Evolutionary conservation across 1,140 invertebrate species (phyloP), one percentile per base, ranked within the genome.

Genomic region (Anastrepha obliqua): DNA sequence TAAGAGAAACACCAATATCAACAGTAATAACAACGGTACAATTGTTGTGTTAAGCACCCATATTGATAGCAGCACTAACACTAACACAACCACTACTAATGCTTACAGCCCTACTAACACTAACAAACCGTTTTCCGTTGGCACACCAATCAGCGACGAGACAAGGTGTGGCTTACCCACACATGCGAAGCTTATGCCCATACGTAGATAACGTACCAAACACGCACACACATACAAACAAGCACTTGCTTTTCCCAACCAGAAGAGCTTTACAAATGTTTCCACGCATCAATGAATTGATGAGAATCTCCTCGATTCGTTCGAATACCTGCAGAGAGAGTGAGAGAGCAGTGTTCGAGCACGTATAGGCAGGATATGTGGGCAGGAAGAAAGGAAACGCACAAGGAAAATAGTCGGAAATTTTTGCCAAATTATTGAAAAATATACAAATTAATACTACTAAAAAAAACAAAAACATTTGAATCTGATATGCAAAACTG

Each of bases 121-220:
- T 17, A 85, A 65, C 87, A 86, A 92, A 89, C 90, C 91, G 90
- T 91, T 91, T 91, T 89, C 90, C 86, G 86, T 88, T 88, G 74
- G 74, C 87, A 86, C 89, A 90, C 92, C 92, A 93, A 93, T 93
- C 91, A 92, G 90, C 89, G 88, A 88, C 89, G 89, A 91, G 91
- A 87, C 89, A 91, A 90, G 92, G 92, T 92, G 92, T 93, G 92
- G 92, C 92, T 90, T 90, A 88, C 86, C 67, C 64, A 64, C 59
- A 81, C 60, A 29, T 78, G 86, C 78, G 8, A 55, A 55, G 51
- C 51, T 55, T 85, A 42, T 88, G 86, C 74, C 88, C 81, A 86
- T 64, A 87, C 70, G 29, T 29, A 29, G 29, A 74, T 51, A 60
- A 47, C 59, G 42, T 70, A 55, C 78, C 87, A 42, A 20, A 86